Evolutionary conservation across 1,140 invertebrate genomes (phyloP).

Genomic region (Steinernema khuongi): DNA sequence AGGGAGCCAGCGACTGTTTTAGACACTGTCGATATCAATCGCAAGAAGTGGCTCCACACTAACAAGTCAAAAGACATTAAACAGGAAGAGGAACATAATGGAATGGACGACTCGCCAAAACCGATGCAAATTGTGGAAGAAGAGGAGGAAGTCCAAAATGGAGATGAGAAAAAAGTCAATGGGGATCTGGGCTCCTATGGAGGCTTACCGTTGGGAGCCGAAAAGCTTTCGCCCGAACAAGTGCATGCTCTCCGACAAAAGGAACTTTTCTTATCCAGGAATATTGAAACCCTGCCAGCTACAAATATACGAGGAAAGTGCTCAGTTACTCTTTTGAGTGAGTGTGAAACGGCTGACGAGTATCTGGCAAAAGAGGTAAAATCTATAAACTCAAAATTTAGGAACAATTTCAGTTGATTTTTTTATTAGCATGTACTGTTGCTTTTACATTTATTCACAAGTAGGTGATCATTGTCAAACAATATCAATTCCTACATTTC

Average conservation of each 20-base stretch:
- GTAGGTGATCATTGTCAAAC: too few relatives aligned
- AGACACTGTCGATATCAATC: not conserved
- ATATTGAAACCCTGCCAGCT: slow-evolving; percentile 93
- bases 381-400: not conserved
- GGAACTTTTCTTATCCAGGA: slow-evolving; percentile 92
- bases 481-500: too few relatives aligned
- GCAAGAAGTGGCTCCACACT: not conserved
- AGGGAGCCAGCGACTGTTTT: not conserved
- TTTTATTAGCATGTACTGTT: too few relatives aligned
- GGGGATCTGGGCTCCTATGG: slow-evolving; percentile 20
- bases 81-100: not conserved
- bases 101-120: not conserved
- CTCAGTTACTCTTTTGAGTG: slow-evolving; percentile 79
- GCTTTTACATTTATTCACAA: too few relatives aligned
- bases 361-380: slow-evolving; percentile 24
- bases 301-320: slow-evolving; percentile 98
- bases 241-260: slow-evolving; percentile 91
- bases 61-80: not conserved
- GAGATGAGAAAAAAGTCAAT: slow-evolving; percentile 29
- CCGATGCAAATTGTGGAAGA: slow-evolving; percentile 8
- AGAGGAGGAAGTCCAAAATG: slow-evolving; percentile 31
- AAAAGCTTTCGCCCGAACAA: slow-evolving; percentile 68
- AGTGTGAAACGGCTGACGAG: slow-evolving; percentile 25
- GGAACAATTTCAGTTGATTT: not conserved
- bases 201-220: slow-evolving; percentile 46